A percentile compares a stretch with the other conserved stretches of the same genome.
Evolutionary conservation across 1,140 invertebrate species (phyloP).

Genomic region (Heterodera carotae): DNA sequence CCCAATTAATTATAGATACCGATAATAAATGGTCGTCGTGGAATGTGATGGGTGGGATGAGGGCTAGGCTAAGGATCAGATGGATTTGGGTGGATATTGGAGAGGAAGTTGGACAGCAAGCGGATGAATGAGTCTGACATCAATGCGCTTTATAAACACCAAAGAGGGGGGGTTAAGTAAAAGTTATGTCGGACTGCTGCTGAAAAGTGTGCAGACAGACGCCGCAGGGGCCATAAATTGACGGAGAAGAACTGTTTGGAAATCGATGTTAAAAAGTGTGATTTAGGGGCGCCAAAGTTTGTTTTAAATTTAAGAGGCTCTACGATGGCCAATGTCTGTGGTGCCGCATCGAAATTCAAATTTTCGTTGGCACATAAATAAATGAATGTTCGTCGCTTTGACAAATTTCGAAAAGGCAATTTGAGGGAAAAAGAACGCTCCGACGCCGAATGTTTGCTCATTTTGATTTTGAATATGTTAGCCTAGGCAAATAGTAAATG

Average conservation of each 20-base stretch:
- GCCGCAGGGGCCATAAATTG: constrained; percentile 2
- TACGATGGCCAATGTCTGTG: too few relatives aligned
- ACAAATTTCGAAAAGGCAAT: neutral
- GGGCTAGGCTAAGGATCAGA: neutral
- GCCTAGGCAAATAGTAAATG: too few relatives aligned
- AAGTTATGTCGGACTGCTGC: neutral
- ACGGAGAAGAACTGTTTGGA: neutral
- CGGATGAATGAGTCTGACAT: too few relatives aligned
- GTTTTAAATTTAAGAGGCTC: too few relatives aligned
- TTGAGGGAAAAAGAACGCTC: neutral
- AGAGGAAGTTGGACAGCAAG: too few relatives aligned
- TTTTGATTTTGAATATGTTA: too few relatives aligned
- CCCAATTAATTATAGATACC: constrained; percentile 17
- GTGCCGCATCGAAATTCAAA: neutral
- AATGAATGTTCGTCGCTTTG: neutral
- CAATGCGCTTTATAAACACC: too few relatives aligned
- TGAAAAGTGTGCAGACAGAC: neutral
- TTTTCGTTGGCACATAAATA: neutral
- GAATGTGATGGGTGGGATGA: neutral
- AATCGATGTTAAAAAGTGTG: neutral
- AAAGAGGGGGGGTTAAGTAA: neutral
- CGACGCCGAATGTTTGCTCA: too few relatives aligned
- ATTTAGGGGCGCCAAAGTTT: constrained; percentile 20
- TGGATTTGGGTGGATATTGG: neutral
- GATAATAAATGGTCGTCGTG: neutral